These are phyloP conservation scores for Uromys caudimaculatus DNA, from an alignment of 2,797 vertebrate species.

Conservation along the genomic window DNA sequence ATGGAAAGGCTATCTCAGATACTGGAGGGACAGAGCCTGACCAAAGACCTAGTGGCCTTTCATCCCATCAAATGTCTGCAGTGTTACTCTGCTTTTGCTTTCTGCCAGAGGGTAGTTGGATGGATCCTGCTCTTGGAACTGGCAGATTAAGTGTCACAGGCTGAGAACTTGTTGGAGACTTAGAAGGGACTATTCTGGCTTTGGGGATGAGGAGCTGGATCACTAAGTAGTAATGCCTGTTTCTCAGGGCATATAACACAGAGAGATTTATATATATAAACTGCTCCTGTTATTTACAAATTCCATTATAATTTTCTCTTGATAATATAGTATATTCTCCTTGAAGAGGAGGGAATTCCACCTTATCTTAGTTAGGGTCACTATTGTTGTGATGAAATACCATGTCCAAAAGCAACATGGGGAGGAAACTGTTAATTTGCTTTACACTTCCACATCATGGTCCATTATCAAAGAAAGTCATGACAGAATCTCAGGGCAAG, in stretches of 20 bases:
- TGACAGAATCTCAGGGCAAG: not conserved
- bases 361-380: not conserved
- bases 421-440: not conserved
- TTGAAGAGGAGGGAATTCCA: not conserved
- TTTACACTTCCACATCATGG: not conserved
- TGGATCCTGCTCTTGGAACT: not conserved
- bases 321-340: not conserved
- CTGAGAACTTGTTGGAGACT: not conserved
- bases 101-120: not conserved
- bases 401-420: not conserved
- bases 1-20: constrained; percentile 33
- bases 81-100: not conserved
- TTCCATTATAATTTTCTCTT: not conserved
- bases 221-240: not conserved
- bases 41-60: not conserved
- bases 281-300: not conserved
- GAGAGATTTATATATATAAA: not conserved
- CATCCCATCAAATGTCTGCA: not conserved
- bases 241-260: not conserved
- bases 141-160: not conserved
- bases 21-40: not conserved
- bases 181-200: not conserved
- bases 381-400: not conserved
- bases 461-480: not conserved
- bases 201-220: too few relatives aligned